phyloP scores from a whole-genome alignment of 2,888 invertebrate genomes.

The Antheraea assamensis region DNA sequence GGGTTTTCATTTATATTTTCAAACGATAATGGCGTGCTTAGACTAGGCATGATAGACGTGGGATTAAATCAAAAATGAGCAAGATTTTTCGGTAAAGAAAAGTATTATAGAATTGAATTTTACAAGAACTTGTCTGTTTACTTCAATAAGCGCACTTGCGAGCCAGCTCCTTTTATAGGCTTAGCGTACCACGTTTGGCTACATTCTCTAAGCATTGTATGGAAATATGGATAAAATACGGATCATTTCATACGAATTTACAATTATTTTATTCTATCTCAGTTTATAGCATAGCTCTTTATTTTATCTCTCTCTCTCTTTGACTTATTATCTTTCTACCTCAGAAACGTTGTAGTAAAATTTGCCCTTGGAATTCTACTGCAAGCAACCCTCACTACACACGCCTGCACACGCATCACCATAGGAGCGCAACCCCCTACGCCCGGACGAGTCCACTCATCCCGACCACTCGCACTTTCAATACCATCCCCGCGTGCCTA shows the following conservation, averaged over 20 bases:
- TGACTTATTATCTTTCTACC: not conserved
- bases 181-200: not conserved
- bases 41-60: not conserved
- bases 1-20: not conserved
- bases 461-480: too few species aligned
- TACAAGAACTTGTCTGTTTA: not conserved
- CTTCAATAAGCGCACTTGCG: not conserved
- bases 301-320: not conserved
- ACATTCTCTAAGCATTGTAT: not conserved
- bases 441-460: too few species aligned
- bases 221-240: not conserved
- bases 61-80: not conserved
- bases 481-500: too few species aligned
- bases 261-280: not conserved
- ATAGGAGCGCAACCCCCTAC: too few species aligned
- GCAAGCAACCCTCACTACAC: too few species aligned
- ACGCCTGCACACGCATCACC: too few species aligned
- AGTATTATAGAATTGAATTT: too few species aligned
- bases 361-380: not conserved
- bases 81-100: not conserved
- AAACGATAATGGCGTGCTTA: not conserved
- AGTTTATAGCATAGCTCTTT: not conserved
- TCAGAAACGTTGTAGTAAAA: not conserved
- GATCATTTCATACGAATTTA: too few species aligned
- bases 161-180: not conserved